Percentiles rank a stretch among this genome's conserved stretches.
Evolutionary conservation across 1,140 invertebrate genomes (phyloP).

Genomic region (Calycopis cecrops): DNA sequence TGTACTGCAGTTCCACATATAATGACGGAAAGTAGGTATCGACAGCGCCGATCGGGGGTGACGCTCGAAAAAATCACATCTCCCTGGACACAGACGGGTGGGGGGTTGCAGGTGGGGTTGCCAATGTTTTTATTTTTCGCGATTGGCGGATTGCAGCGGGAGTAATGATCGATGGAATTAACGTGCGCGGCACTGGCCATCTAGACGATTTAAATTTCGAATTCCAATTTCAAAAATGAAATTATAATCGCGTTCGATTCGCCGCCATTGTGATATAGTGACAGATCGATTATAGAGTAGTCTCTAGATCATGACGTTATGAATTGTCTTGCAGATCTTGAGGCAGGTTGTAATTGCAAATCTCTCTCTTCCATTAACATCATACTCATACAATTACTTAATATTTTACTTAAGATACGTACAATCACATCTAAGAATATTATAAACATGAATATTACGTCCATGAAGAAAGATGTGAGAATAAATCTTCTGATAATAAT

Average conservation of each 20-base stretch:
- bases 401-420: too few relatives aligned
- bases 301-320: too few relatives aligned
- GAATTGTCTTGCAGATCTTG: too few relatives aligned
- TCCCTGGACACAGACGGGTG: slow-evolving; percentile 32
- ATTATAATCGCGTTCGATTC: slow-evolving; percentile 2
- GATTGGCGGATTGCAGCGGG: slow-evolving; percentile 69
- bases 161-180: slow-evolving; percentile 73
- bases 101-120: slow-evolving; percentile 50
- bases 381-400: too few relatives aligned
- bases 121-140: slow-evolving; percentile 70
- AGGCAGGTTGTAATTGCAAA: too few relatives aligned
- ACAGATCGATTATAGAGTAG: neutral
- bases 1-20: slow-evolving; percentile 15
- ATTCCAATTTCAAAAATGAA: slow-evolving; percentile 8
- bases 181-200: slow-evolving; percentile 49
- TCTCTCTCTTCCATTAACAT: too few relatives aligned
- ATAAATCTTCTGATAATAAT: too few relatives aligned
- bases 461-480: too few relatives aligned
- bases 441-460: too few relatives aligned
- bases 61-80: slow-evolving; percentile 63
- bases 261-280: neutral
- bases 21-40: slow-evolving; percentile 25
- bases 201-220: slow-evolving; percentile 35
- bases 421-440: too few relatives aligned
- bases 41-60: slow-evolving; percentile 44